These are phyloP conservation scores for Drosophila mettleri DNA, from an alignment of 2,888 invertebrate species.

Conservation along the genomic window DNA sequence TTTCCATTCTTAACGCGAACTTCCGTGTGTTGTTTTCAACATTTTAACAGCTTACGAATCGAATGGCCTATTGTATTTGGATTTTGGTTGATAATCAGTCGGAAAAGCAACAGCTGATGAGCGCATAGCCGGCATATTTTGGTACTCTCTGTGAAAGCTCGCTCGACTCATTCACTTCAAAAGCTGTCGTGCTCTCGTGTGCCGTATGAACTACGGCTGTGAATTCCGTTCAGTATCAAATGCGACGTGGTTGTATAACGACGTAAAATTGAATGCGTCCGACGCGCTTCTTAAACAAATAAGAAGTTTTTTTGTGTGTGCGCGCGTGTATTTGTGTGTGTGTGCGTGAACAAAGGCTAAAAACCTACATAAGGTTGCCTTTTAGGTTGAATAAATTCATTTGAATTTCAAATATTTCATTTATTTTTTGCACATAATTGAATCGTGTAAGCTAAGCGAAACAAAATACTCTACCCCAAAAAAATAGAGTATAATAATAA, in stretches of 20 bases:
- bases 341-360: slow-evolving; percentile 46
- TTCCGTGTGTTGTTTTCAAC: slow-evolving; percentile 54
- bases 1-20: slow-evolving; percentile 28
- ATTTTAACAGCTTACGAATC: slow-evolving; percentile 37
- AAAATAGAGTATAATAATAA: background rate
- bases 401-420: slow-evolving; percentile 21
- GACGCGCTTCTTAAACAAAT: slow-evolving; percentile 26
- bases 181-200: slow-evolving; percentile 54
- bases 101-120: slow-evolving; percentile 61
- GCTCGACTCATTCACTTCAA: slow-evolving; percentile 19
- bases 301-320: slow-evolving; percentile 36
- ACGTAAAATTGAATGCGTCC: slow-evolving; percentile 63
- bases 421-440: slow-evolving; percentile 24
- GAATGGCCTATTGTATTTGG: slow-evolving; percentile 22
- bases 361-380: slow-evolving; percentile 42
- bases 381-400: slow-evolving; percentile 30
- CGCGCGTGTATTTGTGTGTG: slow-evolving; percentile 34
- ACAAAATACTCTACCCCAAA: slow-evolving; percentile 14
- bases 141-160: slow-evolving; percentile 11
- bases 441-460: slow-evolving; percentile 47
- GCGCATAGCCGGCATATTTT: slow-evolving; percentile 47
- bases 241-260: slow-evolving; percentile 84
- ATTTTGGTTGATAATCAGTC: slow-evolving; percentile 21
- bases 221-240: slow-evolving; percentile 68
- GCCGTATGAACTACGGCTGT: slow-evolving; percentile 12